These are phyloP conservation scores for Helicoverpa zea DNA, from an alignment of 1,140 invertebrate species.

Conservation along the genomic window DNA sequence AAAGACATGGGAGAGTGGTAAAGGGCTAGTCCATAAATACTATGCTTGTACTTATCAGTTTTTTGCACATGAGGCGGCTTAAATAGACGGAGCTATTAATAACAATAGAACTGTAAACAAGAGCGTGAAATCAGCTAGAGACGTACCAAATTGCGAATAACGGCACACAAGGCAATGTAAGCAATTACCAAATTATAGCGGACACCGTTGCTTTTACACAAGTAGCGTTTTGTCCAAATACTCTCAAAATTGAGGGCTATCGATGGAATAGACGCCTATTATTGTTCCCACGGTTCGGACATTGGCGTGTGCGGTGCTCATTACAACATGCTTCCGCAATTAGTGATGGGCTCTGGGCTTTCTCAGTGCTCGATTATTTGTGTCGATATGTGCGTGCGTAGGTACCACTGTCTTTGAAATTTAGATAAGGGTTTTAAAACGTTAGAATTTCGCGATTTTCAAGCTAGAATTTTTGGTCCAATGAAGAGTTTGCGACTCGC, in stretches of 20 bases:
- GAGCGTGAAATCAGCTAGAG: background rate
- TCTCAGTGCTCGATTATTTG: constrained; percentile 51
- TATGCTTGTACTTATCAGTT: too few relatives aligned
- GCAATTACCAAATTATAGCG: constrained; percentile 41
- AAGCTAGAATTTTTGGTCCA: too few relatives aligned
- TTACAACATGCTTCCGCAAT: constrained; percentile 77
- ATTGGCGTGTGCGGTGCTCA: constrained; percentile 78
- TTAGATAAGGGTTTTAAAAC: background rate
- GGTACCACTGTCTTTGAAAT: background rate
- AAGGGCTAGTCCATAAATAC: too few relatives aligned
- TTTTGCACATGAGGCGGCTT: too few relatives aligned
- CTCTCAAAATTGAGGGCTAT: constrained; percentile 44
- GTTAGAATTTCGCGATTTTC: background rate
- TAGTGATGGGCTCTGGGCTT: constrained; percentile 64
- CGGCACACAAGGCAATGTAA: constrained; percentile 32
- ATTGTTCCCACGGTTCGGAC: constrained; percentile 70
- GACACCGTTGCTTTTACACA: constrained; percentile 33
- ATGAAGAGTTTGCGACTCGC: too few relatives aligned
- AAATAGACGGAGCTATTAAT: background rate
- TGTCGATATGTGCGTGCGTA: constrained; percentile 33
- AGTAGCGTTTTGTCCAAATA: constrained; percentile 43
- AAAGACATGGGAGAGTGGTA: too few relatives aligned
- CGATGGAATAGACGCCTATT: constrained; percentile 57
- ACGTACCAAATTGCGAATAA: constrained; percentile 27
- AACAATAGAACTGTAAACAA: background rate